Evolutionary conservation across 2,888 invertebrate genomes (phyloP), one percentile per base, ranked within the genome.

Genomic region (Timema podura): DNA sequence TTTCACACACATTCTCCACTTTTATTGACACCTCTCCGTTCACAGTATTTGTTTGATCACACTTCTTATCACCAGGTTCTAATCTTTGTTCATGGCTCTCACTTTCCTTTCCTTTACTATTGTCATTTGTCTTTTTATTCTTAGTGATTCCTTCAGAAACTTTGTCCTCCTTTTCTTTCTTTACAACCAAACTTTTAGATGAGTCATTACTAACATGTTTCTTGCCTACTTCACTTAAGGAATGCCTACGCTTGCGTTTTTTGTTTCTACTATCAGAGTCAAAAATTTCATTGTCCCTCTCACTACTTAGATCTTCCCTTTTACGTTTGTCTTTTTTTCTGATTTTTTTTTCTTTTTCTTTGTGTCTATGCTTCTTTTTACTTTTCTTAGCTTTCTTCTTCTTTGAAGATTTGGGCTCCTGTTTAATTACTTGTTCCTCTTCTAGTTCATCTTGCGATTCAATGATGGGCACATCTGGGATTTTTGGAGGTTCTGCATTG

Each of bases 401-500:
- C 51, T 72, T 74, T 13, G 68, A 73, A 2, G 64, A 64, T 48
- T 72, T 75, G 16, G 65, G 70, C 68, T 73, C 72, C 69, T 74
- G 74, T 81, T 82, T 30, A 30, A 30, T 66, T 78, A 78, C 49
- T 77, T 80, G 74, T 77, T 82, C 76, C 76, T 80, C 72, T 74
- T 69, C 76, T 76, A 61, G 70, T 71, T 70, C 30, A 70, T 73
- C 61, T 73, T 74, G 45, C 51, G 71, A 30, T 30, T 30, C 30
- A 30, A 30, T 30, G 30, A 30, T 30, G 30, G 30, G 30, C 30
- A 30, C 30, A 30, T 30, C 30, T 30, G 30, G 30, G 75, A 85
- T 85, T 47, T 85, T 78, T 11, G 87, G 91, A 13, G 90, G 90
- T 74, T 86, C 87, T 2, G 90, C 90, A 80, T 91, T 90, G 78